A percentile compares a stretch with the other conserved stretches of the same genome.
Evolutionary conservation across 2,113 vertebrate species (phyloP).

Genomic region (Eurystomus gularis): DNA sequence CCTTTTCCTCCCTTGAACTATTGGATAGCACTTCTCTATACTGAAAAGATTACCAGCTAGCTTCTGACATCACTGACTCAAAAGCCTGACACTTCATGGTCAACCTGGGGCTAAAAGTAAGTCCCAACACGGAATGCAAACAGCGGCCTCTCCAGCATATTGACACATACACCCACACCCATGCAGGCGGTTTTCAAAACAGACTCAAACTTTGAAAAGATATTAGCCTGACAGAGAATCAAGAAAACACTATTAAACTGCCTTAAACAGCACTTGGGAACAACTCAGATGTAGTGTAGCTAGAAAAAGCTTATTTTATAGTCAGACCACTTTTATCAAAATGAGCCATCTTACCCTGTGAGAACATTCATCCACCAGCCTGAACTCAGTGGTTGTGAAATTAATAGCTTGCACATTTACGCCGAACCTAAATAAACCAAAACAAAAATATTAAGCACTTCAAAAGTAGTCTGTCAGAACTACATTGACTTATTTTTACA

Average conservation of each 20-base stretch:
- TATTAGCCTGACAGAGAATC: background rate
- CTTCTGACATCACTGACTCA: background rate
- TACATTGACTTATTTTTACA: background rate
- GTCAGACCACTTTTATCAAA: background rate
- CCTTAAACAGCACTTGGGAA: background rate
- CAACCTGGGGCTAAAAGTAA: background rate
- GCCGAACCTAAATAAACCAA: conserved; percentile 84
- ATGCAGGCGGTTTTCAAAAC: background rate
- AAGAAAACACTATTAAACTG: background rate
- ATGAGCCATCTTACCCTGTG: conserved; percentile 66
- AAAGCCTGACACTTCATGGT: background rate
- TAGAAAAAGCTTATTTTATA: background rate
- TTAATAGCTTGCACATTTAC: conserved; percentile 84
- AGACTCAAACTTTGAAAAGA: background rate
- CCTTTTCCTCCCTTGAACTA: background rate
- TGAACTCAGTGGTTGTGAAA: conserved; percentile 90
- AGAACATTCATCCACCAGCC: conserved; percentile 75
- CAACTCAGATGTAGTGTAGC: background rate
- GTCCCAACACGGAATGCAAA: background rate
- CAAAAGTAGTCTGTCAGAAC: background rate
- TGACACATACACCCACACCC: rapidly evolving
- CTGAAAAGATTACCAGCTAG: background rate
- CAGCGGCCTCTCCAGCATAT: background rate
- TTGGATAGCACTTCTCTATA: rapidly evolving
- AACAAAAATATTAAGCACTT: background rate